Base-by-base conservation (phyloP, 1,140 invertebrate genomes). In the Helicoverpa zea region DNA sequence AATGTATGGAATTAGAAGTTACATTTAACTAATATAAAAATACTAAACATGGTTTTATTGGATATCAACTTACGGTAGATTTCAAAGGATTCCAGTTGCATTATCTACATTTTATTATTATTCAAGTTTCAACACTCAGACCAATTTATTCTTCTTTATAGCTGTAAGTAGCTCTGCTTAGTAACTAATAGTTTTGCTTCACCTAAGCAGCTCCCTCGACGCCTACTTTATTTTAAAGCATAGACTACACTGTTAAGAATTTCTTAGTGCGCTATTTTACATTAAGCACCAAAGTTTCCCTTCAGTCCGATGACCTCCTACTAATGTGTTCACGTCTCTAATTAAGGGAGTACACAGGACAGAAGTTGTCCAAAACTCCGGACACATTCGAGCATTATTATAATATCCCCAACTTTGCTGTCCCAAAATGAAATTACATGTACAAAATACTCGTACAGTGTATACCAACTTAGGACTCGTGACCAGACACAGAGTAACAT, bases 401-500 rank as follows among this genome's bases (percentile, higher is more conserved):
- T 88, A 88, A 87, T 86, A 87, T 86, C 83, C 81, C 80, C 80
- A 89, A 88, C 86, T 89, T 88, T 79, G 77, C 79, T 68, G 52
- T 76, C 68, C 84, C 80, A 81, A 82, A 87, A 85, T 76, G 61
- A 85, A 81, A 80, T 84, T 88, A 90, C 82, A 73, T 81, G 68
- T 84, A 81, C 80, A 80, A 86, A 82, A 80, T 82, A 66, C 61
- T 29, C 78, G 83, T 88, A 72, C 86, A 85, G 75, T 70, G n/a
- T 78, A 80, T 54, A 49, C 49, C 1, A 51, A 77, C 74, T 35
- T 23, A 63, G 4, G n/a, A 12, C 13, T 59, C 30, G 58, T 43
- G 10, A 51, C 10, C 9, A 3, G 43, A 54, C 88, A 88, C 85
- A 88, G 88, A 73, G 56, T 83, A 84, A 64, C 75, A 74, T 52